Evolutionary conservation across 2,113 vertebrate genomes (phyloP).

Genomic region (Mohoua ochrocephala): DNA sequence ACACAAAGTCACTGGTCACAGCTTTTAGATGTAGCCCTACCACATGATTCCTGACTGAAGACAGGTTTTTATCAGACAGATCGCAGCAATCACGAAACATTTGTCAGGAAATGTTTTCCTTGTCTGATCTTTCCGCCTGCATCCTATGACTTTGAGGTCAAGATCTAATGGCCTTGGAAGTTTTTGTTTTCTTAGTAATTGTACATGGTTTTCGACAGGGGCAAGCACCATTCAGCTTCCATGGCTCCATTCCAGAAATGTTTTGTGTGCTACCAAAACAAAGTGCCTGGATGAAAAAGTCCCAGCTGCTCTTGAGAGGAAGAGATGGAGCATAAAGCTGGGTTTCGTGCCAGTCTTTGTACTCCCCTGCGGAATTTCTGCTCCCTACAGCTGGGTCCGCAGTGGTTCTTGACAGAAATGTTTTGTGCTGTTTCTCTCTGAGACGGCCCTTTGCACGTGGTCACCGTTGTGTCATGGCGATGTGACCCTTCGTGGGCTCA

Average conservation of each 20-base stretch:
- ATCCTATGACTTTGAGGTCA: background rate
- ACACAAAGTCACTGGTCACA: background rate
- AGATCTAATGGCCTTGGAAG: background rate
- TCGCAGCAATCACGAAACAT: background rate
- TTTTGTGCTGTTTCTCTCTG: background rate
- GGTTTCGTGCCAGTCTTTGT: background rate
- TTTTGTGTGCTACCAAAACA: background rate
- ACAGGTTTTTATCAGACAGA: background rate
- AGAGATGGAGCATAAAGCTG: background rate
- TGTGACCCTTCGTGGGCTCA: background rate
- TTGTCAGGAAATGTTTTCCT: background rate
- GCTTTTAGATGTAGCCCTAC: background rate
- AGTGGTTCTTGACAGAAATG: background rate
- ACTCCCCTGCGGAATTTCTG: background rate
- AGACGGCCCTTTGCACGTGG: fast-evolving
- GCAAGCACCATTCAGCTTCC: background rate
- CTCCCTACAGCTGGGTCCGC: background rate
- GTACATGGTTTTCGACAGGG: background rate
- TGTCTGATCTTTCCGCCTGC: background rate
- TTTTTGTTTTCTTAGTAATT: background rate
- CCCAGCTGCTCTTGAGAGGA: background rate
- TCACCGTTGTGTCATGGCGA: fast-evolving
- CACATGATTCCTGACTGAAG: background rate
- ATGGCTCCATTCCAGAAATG: background rate
- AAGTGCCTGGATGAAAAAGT: background rate